phyloP scores from a whole-genome alignment of 2,113 vertebrate genomes.

The Bufo bufo region DNA sequence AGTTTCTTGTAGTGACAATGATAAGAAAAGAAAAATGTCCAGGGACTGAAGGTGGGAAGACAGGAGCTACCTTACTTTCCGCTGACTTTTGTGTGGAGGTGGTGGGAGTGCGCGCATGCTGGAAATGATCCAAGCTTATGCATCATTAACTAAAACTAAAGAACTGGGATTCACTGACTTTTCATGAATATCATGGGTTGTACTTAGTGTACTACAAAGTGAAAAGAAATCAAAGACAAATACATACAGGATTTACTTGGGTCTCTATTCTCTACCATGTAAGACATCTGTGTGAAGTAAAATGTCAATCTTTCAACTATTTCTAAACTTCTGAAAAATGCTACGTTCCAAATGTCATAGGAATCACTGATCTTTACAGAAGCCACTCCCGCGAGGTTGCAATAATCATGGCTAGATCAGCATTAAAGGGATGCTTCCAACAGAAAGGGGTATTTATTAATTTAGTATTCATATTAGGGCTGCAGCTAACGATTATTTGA shows the following conservation, averaged over 20 bases:
- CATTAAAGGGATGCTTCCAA: no score
- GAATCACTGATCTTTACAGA: background rate
- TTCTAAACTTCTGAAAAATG: background rate
- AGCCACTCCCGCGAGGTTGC: background rate
- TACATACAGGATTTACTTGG: background rate
- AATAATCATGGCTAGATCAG: background rate
- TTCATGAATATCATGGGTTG: background rate
- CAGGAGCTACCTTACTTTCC: background rate
- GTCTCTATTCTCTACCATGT: background rate
- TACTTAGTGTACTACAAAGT: background rate
- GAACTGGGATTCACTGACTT: background rate
- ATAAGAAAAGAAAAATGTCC: background rate
- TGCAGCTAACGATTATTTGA: no score
- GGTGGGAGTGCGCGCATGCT: background rate
- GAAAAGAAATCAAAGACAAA: background rate
- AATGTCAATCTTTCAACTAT: constrained; percentile 1
- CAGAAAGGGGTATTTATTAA: no score
- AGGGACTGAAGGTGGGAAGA: background rate
- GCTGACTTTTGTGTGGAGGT: background rate
- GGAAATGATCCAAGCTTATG: background rate
- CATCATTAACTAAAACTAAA: background rate
- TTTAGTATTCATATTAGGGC: no score
- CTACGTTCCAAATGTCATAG: background rate
- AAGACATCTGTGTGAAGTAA: background rate
- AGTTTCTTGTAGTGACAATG: background rate